Base-by-base conservation (phyloP, 1,140 invertebrate species). In the Frieseomelitta varia region DNA sequence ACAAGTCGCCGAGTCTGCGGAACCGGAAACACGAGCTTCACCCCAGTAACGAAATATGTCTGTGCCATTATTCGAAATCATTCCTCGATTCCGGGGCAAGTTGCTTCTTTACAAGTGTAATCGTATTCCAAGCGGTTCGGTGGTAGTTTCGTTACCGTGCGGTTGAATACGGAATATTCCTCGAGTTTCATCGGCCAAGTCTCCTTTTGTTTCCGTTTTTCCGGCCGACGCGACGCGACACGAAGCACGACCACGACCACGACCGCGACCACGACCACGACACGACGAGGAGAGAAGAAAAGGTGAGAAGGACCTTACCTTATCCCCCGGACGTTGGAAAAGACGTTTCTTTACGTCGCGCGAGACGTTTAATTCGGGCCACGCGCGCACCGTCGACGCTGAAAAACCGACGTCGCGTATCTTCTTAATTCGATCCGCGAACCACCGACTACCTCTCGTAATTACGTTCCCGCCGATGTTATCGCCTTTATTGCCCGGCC, bases 401-500 rank as follows among this genome's bases (percentile, higher is more conserved):
- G 56, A 61, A 76, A 76, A 63, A 76, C 56, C 15, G 34, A 51
- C 17, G 53, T 80, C 12, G 53, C 76, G 47, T 81, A 61, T 87
- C 85, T 75, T 74, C 76, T 80, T 65, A 88, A 88, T 85, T 84
- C 78, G 76, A 88, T 85, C 83, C 86, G 34, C 47, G 56, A 24
- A 71, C 68, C 53, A 15, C 53, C 71, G 74, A 56, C 63, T 27
- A 27, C 83, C 55, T 71, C 86, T 51, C 68, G 82, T 88, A 85
- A 88, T 88, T 84, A 79, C 86, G 83, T 85, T 75, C 78, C 65
- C 68, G 55, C 47, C 76, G 78, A 85, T 75, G 58, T 85, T 85
- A 85, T 88, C 86, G 76, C 81, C 51, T 78, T 88, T 81, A 81
- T 85, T 78, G 86, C 39, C 67, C n/a, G 68, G 55, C 61, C 86